Conservation (phyloP, 2,113 vertebrate genomes). For the Zapus hudsonius region DNA sequence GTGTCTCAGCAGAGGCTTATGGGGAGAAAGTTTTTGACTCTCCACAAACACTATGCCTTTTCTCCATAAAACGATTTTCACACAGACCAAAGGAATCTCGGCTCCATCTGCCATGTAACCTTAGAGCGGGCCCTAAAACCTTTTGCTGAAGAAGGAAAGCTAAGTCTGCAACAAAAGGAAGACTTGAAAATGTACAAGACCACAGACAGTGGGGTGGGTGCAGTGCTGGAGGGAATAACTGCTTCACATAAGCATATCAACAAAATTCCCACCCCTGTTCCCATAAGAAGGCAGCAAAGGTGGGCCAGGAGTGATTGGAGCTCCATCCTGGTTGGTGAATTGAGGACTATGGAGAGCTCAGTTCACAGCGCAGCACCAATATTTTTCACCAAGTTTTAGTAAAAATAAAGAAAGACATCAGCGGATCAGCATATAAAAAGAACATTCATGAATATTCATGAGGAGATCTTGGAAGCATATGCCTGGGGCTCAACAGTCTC, state of each 20-base stretch:
- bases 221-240: not conserved
- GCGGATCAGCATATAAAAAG: not conserved
- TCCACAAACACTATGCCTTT: not conserved
- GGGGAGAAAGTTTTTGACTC: conserved; percentile 3
- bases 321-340: accelerated
- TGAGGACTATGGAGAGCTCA: not conserved
- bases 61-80: not conserved
- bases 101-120: not conserved
- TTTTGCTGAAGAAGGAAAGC: not conserved
- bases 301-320: accelerated
- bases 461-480: not conserved
- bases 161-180: not conserved
- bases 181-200: not conserved
- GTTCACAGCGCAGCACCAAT: not conserved
- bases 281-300: not conserved
- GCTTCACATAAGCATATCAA: not conserved
- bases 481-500: not conserved
- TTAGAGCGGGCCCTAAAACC: not conserved
- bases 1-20: conserved; percentile 25
- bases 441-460: not conserved
- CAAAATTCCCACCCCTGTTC: not conserved
- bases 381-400: not conserved
- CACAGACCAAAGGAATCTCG: not conserved
- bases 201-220: accelerated
- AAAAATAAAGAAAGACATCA: not conserved